Conservation (phyloP, 1,140 invertebrate species). For the Zaprionus inermis region DNA sequence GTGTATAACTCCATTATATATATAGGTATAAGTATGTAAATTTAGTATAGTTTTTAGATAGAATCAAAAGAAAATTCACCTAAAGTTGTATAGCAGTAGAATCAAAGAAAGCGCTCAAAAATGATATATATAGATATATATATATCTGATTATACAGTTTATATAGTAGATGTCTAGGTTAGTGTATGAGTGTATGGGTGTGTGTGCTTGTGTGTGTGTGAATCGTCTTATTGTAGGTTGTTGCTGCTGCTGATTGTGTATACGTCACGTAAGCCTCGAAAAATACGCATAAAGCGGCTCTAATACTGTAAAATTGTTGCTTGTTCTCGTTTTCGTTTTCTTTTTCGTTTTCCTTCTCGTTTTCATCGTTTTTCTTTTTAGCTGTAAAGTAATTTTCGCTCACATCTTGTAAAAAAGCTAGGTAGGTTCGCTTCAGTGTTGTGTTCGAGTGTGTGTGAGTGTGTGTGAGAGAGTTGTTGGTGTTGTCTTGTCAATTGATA, state of each 20-base stretch:
- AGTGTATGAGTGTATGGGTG: constrained; percentile 28
- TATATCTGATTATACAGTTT: constrained; percentile 6
- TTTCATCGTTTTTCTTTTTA: constrained; percentile 15
- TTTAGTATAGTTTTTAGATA: constrained; percentile 25
- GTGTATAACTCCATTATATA: constrained; percentile 51
- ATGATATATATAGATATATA: constrained; percentile 52
- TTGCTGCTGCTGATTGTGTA: constrained; percentile 73
- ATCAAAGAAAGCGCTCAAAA: constrained; percentile 59
- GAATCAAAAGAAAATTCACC: constrained; percentile 51
- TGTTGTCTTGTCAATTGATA: constrained; percentile 80
- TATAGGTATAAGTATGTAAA: constrained; percentile 46
- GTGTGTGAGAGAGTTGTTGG: constrained; percentile 48
- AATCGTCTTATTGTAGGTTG: constrained; percentile 46
- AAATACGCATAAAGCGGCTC: constrained; percentile 79
- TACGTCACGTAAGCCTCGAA: constrained; percentile 77
- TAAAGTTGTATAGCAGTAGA: constrained; percentile 52
- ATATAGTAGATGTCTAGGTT: constrained; percentile 16
- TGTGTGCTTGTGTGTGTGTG: constrained; percentile 38
- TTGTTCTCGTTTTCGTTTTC: constrained; percentile 33
- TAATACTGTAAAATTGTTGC: constrained; percentile 82
- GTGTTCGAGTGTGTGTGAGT: constrained; percentile 36
- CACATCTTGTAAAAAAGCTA: constrained; percentile 79
- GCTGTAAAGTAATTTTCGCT: constrained; percentile 76
- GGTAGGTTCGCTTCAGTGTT: constrained; percentile 78
- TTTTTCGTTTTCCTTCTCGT: constrained; percentile 16